phyloP scores from a whole-genome alignment of 2,888 invertebrate species.

The Tethea ocularis region DNA sequence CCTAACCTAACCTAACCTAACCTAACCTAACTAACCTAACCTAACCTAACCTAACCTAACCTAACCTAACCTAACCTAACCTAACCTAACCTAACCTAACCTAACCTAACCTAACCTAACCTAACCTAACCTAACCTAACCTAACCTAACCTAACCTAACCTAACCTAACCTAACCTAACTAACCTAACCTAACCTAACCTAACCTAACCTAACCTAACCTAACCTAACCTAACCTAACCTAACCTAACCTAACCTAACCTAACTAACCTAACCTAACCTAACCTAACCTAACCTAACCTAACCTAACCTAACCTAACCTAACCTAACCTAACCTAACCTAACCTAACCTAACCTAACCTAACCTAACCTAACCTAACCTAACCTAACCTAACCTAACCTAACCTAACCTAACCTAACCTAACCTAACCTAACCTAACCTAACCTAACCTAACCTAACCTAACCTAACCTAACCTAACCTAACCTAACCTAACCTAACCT shows the following conservation, averaged over 20 bases:
- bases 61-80: conserved; percentile 16
- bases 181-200: conserved; percentile 21
- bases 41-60: conserved; percentile 16
- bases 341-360: conserved; percentile 23
- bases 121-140: conserved; percentile 28
- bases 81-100: conserved; percentile 14
- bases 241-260: conserved; percentile 24
- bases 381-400: conserved; percentile 25
- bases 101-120: conserved; percentile 15
- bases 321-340: conserved; percentile 14
- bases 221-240: conserved; percentile 25
- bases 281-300: conserved; percentile 17
- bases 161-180: conserved; percentile 30
- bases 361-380: conserved; percentile 28
- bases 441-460: conserved; percentile 25
- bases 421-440: conserved; percentile 23
- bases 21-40: conserved; percentile 9
- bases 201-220: conserved; percentile 24
- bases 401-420: conserved; percentile 24
- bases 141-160: conserved; percentile 28
- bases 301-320: conserved; percentile 18
- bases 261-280: conserved; percentile 19
- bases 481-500: conserved; percentile 23
- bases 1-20: neutral
- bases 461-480: conserved; percentile 27